Percentiles rank a stretch among this genome's conserved stretches.
Conservation (phyloP, 2,888 invertebrate species). For the Sabellastarte sp. region DNA sequence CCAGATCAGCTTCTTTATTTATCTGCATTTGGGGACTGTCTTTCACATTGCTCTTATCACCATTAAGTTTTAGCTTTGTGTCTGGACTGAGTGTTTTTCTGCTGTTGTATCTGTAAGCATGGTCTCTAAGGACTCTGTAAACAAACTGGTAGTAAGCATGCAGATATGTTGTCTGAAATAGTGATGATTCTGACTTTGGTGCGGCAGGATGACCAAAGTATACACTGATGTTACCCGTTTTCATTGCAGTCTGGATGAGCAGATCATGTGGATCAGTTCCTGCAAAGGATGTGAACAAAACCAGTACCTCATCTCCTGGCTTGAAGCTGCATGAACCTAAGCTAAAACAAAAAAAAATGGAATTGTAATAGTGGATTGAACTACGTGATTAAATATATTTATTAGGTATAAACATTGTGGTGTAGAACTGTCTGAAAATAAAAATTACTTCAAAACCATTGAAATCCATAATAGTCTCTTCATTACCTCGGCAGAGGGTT, state of each 20-base stretch:
- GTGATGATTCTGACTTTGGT: too few relatives aligned
- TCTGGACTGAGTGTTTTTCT: neutral
- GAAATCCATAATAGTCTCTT: too few relatives aligned
- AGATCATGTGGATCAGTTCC: conserved; percentile 41
- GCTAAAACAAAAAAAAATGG: neutral
- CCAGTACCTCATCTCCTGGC: conserved; percentile 32
- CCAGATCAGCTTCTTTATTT: too few relatives aligned
- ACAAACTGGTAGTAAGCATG: neutral
- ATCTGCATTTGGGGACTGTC: neutral
- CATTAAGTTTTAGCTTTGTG: neutral
- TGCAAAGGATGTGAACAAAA: conserved; percentile 39
- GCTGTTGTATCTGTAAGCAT: neutral
- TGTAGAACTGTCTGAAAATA: too few relatives aligned
- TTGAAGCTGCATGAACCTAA: conserved; percentile 23
- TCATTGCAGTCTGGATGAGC: conserved; percentile 33
- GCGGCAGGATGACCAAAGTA: conserved; percentile 38
- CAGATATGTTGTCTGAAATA: too few relatives aligned
- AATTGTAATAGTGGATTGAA: too few relatives aligned
- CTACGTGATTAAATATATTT: too few relatives aligned
- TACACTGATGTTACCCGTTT: conserved; percentile 34
- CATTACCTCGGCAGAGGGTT: too few relatives aligned
- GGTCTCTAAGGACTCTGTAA: neutral
- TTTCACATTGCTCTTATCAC: too few relatives aligned
- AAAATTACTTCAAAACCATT: too few relatives aligned
- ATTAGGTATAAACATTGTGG: too few relatives aligned